Evolutionary conservation across 2,797 vertebrate genomes (phyloP).

Genomic region (Notamacropus eugenii): DNA sequence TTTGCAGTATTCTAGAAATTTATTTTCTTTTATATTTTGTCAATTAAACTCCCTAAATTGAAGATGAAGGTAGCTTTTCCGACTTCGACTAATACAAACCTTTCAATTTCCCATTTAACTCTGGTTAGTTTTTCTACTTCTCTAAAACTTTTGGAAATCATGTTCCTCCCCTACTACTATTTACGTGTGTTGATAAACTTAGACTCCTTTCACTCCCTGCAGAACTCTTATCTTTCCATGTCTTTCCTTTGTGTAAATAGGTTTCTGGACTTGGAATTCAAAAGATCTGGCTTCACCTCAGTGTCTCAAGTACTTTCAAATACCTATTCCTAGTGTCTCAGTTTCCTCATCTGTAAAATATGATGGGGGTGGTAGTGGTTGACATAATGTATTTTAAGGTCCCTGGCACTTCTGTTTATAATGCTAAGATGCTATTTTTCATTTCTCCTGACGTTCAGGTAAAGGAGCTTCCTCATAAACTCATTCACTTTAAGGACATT

Average conservation of each 20-base stretch:
- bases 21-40: conserved; percentile 5
- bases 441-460: neutral
- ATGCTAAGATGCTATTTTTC: neutral
- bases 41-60: neutral
- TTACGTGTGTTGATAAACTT: neutral
- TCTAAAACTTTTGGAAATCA: neutral
- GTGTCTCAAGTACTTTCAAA: neutral
- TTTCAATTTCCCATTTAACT: neutral
- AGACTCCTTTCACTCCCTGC: neutral
- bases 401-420: neutral
- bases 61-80: neutral
- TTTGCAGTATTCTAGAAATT: neutral
- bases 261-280: neutral
- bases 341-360: neutral
- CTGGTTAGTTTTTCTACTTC: neutral
- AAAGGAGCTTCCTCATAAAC: neutral
- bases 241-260: neutral
- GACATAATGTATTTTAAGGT: neutral
- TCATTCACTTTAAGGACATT: neutral
- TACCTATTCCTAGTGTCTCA: neutral
- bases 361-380: neutral
- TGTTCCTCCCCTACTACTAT: neutral
- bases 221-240: neutral
- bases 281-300: neutral
- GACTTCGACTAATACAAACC: neutral